Evolutionary conservation across 2,113 vertebrate genomes (phyloP).

Genomic region (Cricetomys ansorgei): DNA sequence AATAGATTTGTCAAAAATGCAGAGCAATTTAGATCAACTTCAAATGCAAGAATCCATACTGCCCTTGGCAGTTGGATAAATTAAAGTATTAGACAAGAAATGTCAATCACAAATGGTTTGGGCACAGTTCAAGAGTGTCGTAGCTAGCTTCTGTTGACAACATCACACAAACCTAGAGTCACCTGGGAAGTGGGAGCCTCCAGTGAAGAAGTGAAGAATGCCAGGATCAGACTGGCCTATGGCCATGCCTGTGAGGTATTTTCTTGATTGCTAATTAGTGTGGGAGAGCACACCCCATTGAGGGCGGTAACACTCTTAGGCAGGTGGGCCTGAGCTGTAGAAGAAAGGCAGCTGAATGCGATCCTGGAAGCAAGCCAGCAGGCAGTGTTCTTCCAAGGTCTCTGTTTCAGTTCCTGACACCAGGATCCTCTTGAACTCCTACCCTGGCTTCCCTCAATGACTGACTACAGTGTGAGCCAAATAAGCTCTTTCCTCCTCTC

Average conservation of each 20-base stretch:
- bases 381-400: background rate
- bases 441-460: background rate
- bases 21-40: constrained; percentile 3
- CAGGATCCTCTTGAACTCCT: background rate
- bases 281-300: background rate
- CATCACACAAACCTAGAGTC: background rate
- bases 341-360: background rate
- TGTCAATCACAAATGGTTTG: background rate
- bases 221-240: background rate
- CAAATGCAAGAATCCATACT: background rate
- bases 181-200: background rate
- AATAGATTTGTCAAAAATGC: background rate
- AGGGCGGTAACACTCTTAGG: background rate
- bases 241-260: background rate
- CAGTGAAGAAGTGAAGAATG: background rate
- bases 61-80: background rate
- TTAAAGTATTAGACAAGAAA: background rate
- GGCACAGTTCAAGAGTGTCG: background rate
- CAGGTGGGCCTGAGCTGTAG: background rate
- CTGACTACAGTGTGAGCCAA: background rate
- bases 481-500: background rate
- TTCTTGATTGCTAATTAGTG: background rate
- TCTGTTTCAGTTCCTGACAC: background rate
- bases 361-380: background rate
- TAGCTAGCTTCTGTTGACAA: background rate